phyloP scores from a whole-genome alignment of 2,797 vertebrate genomes.

The Furcifer pardalis region DNA sequence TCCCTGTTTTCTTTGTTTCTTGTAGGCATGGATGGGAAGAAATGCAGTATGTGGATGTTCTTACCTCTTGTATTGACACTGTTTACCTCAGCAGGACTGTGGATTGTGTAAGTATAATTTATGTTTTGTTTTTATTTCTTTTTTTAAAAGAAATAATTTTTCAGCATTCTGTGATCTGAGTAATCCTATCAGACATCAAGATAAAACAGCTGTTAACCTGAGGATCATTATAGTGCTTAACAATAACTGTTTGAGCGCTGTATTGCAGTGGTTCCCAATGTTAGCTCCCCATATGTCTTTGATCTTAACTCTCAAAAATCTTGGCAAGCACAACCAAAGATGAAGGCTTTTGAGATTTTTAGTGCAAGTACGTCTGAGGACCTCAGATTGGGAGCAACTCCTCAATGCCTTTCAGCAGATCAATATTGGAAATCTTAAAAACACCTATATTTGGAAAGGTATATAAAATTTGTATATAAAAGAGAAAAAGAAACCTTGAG shows the following conservation, averaged over 20 bases:
- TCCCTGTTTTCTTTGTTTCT: constrained; percentile 27
- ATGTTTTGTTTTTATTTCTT: background rate
- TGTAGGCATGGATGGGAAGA: constrained; percentile 80
- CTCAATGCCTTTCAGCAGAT: background rate
- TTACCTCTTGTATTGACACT: constrained; percentile 85
- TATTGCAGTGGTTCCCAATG: no score
- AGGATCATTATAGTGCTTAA: background rate
- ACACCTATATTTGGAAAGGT: background rate
- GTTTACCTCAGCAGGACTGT: constrained; percentile 86
- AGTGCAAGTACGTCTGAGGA: no score
- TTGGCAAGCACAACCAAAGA: no score
- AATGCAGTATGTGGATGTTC: constrained; percentile 87
- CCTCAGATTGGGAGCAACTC: no score
- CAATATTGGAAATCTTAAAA: background rate
- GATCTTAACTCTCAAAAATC: no score
- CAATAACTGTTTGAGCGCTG: background rate
- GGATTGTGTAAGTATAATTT: constrained; percentile 87
- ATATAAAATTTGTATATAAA: background rate
- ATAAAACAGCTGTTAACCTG: background rate
- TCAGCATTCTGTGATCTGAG: background rate
- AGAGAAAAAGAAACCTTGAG: no score
- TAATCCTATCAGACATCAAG: background rate
- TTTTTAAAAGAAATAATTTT: background rate
- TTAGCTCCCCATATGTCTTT: no score
- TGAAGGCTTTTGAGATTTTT: no score